Conservation (phyloP, 2,113 vertebrate species). For the Cettia cetti region DNA sequence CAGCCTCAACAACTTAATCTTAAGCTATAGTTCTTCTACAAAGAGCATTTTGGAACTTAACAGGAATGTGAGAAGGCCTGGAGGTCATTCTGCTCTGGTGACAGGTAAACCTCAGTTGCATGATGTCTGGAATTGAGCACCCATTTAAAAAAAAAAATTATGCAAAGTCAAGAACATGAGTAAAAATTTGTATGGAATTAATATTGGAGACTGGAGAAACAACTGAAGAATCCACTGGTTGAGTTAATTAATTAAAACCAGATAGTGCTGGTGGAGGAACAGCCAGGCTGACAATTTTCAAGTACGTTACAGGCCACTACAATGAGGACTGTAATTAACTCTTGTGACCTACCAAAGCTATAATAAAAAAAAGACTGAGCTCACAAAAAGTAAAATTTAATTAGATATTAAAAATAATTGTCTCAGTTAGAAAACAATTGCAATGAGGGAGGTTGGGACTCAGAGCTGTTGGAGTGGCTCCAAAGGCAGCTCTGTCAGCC, state of each 20-base stretch:
- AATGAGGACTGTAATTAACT: conserved; percentile 60
- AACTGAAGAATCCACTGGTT: background rate
- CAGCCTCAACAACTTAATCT: background rate
- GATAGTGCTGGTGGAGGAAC: conserved; percentile 5
- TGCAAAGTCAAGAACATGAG: background rate
- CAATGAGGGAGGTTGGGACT: conserved; percentile 13
- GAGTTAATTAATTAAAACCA: conserved; percentile 39
- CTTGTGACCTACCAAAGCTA: conserved; percentile 41
- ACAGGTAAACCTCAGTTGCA: background rate
- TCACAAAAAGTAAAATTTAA: conserved; percentile 51
- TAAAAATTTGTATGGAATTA: background rate
- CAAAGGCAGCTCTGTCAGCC: background rate
- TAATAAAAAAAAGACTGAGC: conserved; percentile 7
- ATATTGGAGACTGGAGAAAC: background rate
- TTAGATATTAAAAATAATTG: conserved; percentile 61
- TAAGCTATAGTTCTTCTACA: background rate
- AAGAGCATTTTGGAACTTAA: background rate
- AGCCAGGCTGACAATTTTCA: conserved; percentile 16
- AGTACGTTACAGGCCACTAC: conserved; percentile 33
- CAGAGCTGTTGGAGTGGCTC: background rate
- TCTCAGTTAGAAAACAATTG: conserved; percentile 43
- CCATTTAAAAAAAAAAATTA: background rate
- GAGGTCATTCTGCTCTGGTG: background rate
- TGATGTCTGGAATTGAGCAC: background rate
- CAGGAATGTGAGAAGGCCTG: background rate